Conservation (phyloP, 2,113 vertebrate genomes). For the Corvus hawaiiensis region DNA sequence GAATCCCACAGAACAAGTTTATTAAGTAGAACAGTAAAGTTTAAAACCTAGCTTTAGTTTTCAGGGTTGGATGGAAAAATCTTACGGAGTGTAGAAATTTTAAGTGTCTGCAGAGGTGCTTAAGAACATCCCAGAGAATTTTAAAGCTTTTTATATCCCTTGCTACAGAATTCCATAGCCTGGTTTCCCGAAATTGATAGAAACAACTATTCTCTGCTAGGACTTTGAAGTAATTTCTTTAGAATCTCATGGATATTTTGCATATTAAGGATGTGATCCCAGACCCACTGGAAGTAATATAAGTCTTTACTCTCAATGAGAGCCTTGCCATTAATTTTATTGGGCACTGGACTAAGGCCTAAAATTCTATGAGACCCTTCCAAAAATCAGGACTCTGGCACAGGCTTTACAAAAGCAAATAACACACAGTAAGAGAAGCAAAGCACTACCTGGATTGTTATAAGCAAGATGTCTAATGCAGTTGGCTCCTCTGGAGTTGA, state of each 20-base stretch:
- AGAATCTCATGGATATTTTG: conserved; percentile 27
- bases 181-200: conserved; percentile 45
- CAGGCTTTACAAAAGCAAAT: conserved; percentile 37
- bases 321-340: conserved; percentile 59
- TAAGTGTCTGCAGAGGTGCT: conserved; percentile 24
- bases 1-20: conserved; percentile 3
- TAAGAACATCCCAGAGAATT: conserved; percentile 37
- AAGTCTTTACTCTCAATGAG: conserved; percentile 30
- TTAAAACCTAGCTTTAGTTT: conserved; percentile 14
- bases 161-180: conserved; percentile 2
- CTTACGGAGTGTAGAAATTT: not conserved
- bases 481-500: conserved; percentile 97
- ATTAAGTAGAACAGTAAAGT: conserved; percentile 1
- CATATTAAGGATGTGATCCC: conserved; percentile 31
- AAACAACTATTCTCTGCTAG: conserved; percentile 21
- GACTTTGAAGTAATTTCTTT: conserved; percentile 29
- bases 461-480: conserved; percentile 93
- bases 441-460: conserved; percentile 90
- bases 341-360: conserved; percentile 49
- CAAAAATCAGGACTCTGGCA: conserved; percentile 42
- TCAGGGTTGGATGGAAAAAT: conserved; percentile 40
- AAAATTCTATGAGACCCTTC: conserved; percentile 38
- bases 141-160: conserved; percentile 31
- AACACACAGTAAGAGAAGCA: conserved; percentile 18
- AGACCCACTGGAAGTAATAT: conserved; percentile 41